Evolutionary conservation across 1,140 invertebrate genomes (phyloP).

Genomic region (Condylostylus longicornis): DNA sequence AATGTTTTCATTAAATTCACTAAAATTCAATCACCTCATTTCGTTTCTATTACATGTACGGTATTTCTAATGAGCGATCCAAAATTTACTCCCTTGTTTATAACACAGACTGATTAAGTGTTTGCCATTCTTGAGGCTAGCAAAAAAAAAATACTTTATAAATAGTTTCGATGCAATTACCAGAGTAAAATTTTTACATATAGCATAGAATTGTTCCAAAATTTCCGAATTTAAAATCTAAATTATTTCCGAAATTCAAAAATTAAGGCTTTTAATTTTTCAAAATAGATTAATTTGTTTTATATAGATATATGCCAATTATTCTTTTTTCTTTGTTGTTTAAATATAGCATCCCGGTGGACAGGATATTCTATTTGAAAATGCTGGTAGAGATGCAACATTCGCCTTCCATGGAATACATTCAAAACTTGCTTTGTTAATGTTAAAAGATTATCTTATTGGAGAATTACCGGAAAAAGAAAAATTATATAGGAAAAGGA

Average conservation of each 20-base stretch:
- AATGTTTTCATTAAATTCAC: too few relatives aligned
- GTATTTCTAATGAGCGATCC: too few relatives aligned
- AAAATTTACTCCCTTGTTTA: too few relatives aligned
- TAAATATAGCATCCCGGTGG: slow-evolving; percentile 76
- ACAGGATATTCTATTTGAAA: slow-evolving; percentile 64
- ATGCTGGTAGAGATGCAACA: slow-evolving; percentile 75
- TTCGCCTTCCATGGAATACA: slow-evolving; percentile 68
- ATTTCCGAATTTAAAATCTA: not conserved
- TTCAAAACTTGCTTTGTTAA: slow-evolving; percentile 41
- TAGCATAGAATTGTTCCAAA: too few relatives aligned
- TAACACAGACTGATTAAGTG: too few relatives aligned
- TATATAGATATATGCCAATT: not conserved
- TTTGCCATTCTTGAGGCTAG: too few relatives aligned
- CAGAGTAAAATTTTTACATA: too few relatives aligned
- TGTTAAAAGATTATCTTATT: slow-evolving; percentile 49
- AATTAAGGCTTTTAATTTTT: not conserved
- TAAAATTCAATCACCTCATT: too few relatives aligned
- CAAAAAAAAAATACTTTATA: too few relatives aligned
- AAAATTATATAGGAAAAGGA: too few relatives aligned
- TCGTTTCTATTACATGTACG: too few relatives aligned
- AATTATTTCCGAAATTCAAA: not conserved
- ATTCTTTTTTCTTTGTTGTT: slow-evolving; percentile 12
- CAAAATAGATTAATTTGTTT: not conserved
- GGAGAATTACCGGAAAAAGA: slow-evolving; percentile 54
- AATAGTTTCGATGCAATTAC: too few relatives aligned